These are phyloP conservation scores for Hirudinaria manillensis DNA, from an alignment of 2,888 invertebrate species.

Conservation along the genomic window DNA sequence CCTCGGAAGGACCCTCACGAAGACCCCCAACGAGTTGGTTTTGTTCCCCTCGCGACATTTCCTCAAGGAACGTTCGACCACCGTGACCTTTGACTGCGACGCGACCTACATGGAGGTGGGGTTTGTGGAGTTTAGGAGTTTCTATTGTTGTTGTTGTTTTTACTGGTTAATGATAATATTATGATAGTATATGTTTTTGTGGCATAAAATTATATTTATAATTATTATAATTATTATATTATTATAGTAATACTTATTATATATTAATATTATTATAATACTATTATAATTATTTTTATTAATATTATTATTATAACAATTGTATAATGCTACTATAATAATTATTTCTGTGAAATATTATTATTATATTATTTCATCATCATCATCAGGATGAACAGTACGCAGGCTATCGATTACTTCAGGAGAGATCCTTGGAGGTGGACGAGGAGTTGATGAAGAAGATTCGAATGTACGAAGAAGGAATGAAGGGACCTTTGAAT, in stretches of 20 bases:
- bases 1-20: background rate
- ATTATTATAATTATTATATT: too few species aligned
- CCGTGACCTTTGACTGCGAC: constrained; percentile 14
- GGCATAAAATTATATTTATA: too few species aligned
- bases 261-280: too few species aligned
- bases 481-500: constrained; percentile 60
- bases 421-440: constrained; percentile 5
- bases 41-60: background rate
- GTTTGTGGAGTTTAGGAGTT: background rate
- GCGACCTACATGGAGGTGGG: constrained; percentile 3
- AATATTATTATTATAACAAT: too few species aligned
- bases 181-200: too few species aligned
- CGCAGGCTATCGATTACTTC: background rate
- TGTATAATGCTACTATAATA: too few species aligned
- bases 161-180: too few species aligned
- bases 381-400: background rate
- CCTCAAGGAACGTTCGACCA: background rate
- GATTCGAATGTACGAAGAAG: constrained; percentile 54
- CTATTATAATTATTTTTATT: too few species aligned
- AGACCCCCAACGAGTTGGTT: background rate
- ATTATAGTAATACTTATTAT: too few species aligned
- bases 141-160: too few species aligned
- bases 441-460: constrained; percentile 34
- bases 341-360: too few species aligned
- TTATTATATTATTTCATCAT: too few species aligned